phyloP scores from a whole-genome alignment of 2,113 vertebrate genomes.

The Ahaetulla prasina region DNA sequence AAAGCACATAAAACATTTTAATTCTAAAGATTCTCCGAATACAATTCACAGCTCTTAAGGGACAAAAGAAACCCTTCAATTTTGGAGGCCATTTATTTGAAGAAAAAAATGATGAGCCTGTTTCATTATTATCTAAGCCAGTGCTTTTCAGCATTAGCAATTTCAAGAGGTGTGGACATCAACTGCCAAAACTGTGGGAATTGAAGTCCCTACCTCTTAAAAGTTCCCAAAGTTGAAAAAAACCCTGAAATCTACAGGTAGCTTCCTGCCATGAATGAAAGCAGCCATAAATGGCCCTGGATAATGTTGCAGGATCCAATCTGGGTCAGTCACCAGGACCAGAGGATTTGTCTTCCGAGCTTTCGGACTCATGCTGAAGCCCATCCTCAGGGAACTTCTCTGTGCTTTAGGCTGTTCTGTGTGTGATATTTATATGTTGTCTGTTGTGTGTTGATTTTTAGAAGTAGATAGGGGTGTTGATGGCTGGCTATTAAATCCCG shows the following conservation, averaged over 20 bases:
- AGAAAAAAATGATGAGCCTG: neutral
- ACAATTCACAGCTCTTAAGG: neutral
- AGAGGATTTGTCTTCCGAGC: neutral
- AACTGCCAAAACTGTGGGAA: neutral
- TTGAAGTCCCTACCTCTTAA: neutral
- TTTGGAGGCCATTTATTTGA: neutral
- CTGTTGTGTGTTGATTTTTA: neutral
- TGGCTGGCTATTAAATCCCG: neutral
- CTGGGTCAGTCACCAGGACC: neutral
- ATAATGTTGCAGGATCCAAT: neutral
- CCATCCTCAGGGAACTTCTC: neutral
- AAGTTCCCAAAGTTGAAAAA: neutral
- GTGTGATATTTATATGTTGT: neutral
- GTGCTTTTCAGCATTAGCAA: neutral
- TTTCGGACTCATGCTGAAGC: neutral
- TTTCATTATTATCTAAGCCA: neutral
- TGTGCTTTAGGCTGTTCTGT: neutral
- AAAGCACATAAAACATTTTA: slow-evolving; percentile 4
- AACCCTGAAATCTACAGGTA: neutral
- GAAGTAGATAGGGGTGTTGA: neutral
- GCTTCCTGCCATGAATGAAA: neutral
- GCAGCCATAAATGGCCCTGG: neutral
- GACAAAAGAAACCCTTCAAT: slow-evolving; percentile 8
- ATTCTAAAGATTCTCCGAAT: slow-evolving; percentile 17
- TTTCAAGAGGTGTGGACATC: neutral